Evolutionary conservation across 2,113 vertebrate species (phyloP).

Genomic region (Chaetodon trifascialis): DNA sequence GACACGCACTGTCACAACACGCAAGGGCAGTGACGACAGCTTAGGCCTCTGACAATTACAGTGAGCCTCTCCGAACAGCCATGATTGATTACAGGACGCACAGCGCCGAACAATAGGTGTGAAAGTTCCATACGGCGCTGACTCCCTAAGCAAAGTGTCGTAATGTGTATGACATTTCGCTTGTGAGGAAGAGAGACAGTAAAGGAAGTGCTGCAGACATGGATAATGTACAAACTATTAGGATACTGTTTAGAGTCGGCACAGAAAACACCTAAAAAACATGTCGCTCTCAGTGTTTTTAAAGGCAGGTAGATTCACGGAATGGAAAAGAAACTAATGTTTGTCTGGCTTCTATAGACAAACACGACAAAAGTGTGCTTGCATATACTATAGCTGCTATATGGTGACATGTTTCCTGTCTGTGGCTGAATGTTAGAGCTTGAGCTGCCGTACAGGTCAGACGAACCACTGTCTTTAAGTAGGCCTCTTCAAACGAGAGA

Average conservation of each 20-base stretch:
- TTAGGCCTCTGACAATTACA: constrained; percentile 60
- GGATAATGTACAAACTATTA: not conserved
- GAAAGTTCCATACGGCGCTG: constrained; percentile 45
- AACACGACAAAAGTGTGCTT: constrained; percentile 7
- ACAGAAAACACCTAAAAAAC: constrained; percentile 8
- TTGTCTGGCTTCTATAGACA: constrained; percentile 1
- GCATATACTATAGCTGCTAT: not conserved
- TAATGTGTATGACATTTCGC: constrained; percentile 10
- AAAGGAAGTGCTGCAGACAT: constrained; percentile 18
- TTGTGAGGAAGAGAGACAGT: too few relatives aligned
- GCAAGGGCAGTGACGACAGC: constrained; percentile 67
- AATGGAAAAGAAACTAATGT: not conserved
- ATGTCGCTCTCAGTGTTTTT: constrained; percentile 20
- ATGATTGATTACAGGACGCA: constrained; percentile 78
- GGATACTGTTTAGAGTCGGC: not conserved
- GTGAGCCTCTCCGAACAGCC: constrained; percentile 42
- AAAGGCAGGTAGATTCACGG: not conserved
- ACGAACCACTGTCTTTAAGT: not conserved
- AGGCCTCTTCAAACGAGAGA: constrained; percentile 41
- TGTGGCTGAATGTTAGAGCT: constrained; percentile 1
- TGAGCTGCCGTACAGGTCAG: not conserved
- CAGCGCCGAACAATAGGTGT: constrained; percentile 64
- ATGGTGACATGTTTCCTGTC: not conserved
- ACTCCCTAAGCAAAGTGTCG: constrained; percentile 40
- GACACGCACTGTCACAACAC: constrained; percentile 79